phyloP scores from a whole-genome alignment of 2,113 vertebrate species.

The Nycticorax nycticorax region DNA sequence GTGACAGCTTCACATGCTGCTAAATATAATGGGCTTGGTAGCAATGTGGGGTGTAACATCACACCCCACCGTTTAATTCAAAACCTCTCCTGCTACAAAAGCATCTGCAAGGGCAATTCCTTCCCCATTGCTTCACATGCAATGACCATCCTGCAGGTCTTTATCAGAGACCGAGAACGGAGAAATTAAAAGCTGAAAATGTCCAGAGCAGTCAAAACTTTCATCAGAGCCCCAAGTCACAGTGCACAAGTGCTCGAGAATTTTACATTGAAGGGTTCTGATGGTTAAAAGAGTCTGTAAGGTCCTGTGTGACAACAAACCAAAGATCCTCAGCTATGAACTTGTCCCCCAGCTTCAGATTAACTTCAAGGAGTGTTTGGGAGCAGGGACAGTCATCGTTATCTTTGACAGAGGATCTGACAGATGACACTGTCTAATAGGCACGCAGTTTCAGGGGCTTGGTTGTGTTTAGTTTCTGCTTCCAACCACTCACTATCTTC shows the following conservation, averaged over 20 bases:
- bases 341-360: neutral
- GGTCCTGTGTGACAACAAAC: neutral
- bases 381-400: neutral
- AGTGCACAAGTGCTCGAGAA: neutral
- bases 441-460: neutral
- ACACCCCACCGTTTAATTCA: neutral
- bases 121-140: neutral
- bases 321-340: neutral
- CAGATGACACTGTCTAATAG: neutral
- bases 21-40: neutral
- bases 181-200: neutral
- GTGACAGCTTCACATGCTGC: neutral
- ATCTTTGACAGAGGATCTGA: neutral
- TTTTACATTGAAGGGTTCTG: neutral
- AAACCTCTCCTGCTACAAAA: neutral
- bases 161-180: fast-evolving
- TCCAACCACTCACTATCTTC: neutral
- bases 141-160: neutral
- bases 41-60: neutral
- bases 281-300: neutral
- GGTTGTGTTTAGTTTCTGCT: neutral
- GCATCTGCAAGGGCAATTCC: neutral
- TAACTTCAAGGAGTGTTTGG: neutral
- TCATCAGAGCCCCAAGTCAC: neutral
- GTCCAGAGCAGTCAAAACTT: neutral